phyloP scores from a whole-genome alignment of 2,888 invertebrate genomes.

The Athrips mouffetella region DNA sequence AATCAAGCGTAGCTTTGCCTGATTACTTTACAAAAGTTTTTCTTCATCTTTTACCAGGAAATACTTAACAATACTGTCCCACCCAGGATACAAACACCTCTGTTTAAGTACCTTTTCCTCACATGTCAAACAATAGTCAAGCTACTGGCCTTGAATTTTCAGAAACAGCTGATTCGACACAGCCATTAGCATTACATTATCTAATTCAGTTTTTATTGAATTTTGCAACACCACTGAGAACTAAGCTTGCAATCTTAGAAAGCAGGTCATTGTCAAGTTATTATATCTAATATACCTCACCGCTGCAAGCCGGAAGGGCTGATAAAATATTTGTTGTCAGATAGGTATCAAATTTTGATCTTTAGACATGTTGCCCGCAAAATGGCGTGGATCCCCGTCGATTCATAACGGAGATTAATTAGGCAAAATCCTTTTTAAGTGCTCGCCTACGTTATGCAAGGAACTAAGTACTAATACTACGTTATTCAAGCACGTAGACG shows the following conservation, averaged over 20 bases:
- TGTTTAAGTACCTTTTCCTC: too few relatives aligned
- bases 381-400: too few relatives aligned
- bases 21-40: constrained; percentile 49
- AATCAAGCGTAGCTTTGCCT: constrained; percentile 43
- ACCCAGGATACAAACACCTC: constrained; percentile 33
- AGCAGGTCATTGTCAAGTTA: constrained; percentile 55
- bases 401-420: too few relatives aligned
- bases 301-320: not conserved
- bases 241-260: constrained; percentile 40
- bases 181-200: constrained; percentile 9
- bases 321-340: too few relatives aligned
- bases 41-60: constrained; percentile 43
- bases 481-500: too few relatives aligned
- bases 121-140: constrained; percentile 18
- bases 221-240: constrained; percentile 37
- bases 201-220: constrained; percentile 24
- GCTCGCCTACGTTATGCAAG: too few relatives aligned
- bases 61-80: constrained; percentile 25
- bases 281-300: constrained; percentile 5
- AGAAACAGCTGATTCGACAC: constrained; percentile 16
- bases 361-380: too few relatives aligned
- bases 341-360: too few relatives aligned
- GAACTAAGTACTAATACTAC: too few relatives aligned
- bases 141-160: constrained; percentile 1
- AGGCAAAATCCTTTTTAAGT: too few relatives aligned